Percentiles rank a stretch among this genome's conserved stretches.
Evolutionary conservation across 1,140 invertebrate species (phyloP).

Genomic region (Ericerus pela): DNA sequence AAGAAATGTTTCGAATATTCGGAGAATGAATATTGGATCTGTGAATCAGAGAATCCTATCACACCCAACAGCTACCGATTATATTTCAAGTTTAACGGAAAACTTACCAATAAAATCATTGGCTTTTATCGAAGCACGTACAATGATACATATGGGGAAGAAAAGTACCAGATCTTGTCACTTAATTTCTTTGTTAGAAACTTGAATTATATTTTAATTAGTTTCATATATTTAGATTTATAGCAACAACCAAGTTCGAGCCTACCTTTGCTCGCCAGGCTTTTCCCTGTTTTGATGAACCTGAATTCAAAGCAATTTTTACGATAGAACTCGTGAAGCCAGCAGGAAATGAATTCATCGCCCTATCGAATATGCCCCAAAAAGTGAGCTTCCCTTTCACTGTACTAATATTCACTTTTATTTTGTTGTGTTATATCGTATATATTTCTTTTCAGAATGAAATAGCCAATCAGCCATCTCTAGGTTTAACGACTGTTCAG

Average conservation of each 20-base stretch:
- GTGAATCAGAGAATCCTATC: conserved; percentile 37
- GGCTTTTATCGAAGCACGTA: conserved; percentile 70
- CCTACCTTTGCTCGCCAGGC: conserved; percentile 80
- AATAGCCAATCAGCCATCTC: conserved; percentile 28
- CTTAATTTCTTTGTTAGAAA: neutral
- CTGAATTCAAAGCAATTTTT: conserved; percentile 79
- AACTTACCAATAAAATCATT: conserved; percentile 46
- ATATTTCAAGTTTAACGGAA: conserved; percentile 49
- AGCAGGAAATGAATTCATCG: conserved; percentile 40
- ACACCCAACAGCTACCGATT: conserved; percentile 43
- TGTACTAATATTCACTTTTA: neutral
- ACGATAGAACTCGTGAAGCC: conserved; percentile 59
- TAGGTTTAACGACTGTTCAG: conserved; percentile 37
- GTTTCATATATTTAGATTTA: conserved; percentile 37
- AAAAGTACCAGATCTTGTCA: conserved; percentile 36
- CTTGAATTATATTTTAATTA: neutral
- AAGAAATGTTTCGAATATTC: conserved; percentile 33
- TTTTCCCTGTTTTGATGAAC: conserved; percentile 94
- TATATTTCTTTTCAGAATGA: conserved; percentile 28
- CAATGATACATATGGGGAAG: conserved; percentile 37
- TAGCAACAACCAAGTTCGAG: conserved; percentile 84
- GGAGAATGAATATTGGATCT: conserved; percentile 49
- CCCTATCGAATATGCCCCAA: conserved; percentile 63
- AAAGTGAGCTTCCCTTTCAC: conserved; percentile 26
- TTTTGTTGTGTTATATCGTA: conserved; percentile 15